Evolutionary conservation across 35 echinoderm and acorn worm genomes (phyloP).

Genomic region (Apostichopus californicus): DNA sequence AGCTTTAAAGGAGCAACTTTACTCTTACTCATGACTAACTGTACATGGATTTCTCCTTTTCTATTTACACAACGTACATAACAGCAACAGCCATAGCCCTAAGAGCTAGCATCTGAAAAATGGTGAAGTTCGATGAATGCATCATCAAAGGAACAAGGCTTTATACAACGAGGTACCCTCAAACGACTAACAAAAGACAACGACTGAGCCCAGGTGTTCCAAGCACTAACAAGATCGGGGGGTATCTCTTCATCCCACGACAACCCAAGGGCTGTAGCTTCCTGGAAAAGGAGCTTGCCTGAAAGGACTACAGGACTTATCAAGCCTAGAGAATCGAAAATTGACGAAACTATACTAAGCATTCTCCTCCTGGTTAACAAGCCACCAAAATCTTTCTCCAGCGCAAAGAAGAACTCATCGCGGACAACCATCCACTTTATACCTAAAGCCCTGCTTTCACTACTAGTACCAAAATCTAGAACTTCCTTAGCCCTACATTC

Average conservation of each 20-base stretch:
- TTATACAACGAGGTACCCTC: slow-evolving; percentile 59
- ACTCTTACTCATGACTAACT: slow-evolving; percentile 59
- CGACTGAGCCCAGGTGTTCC: slow-evolving; percentile 25
- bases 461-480: slow-evolving; percentile 13
- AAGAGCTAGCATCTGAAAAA: slow-evolving; percentile 77
- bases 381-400: background rate
- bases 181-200: background rate
- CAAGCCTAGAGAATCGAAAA: slow-evolving; percentile 67
- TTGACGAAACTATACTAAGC: slow-evolving; percentile 60
- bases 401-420: slow-evolving; percentile 49
- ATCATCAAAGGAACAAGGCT: background rate
- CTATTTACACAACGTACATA: slow-evolving; percentile 61
- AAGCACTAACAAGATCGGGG: background rate
- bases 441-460: slow-evolving; percentile 22
- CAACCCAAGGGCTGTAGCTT: slow-evolving; percentile 7
- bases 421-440: slow-evolving; percentile 24
- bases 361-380: slow-evolving; percentile 62
- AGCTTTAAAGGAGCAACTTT: slow-evolving; percentile 69
- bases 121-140: slow-evolving; percentile 61
- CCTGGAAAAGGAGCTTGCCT: slow-evolving; percentile 47
- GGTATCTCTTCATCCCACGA: slow-evolving; percentile 58
- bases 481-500: slow-evolving; percentile 40
- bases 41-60: slow-evolving; percentile 18
- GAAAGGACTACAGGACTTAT: slow-evolving; percentile 52
- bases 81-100: slow-evolving; percentile 66